phyloP scores from a whole-genome alignment of 2,888 invertebrate genomes.

The Agonopterix arenella region DNA sequence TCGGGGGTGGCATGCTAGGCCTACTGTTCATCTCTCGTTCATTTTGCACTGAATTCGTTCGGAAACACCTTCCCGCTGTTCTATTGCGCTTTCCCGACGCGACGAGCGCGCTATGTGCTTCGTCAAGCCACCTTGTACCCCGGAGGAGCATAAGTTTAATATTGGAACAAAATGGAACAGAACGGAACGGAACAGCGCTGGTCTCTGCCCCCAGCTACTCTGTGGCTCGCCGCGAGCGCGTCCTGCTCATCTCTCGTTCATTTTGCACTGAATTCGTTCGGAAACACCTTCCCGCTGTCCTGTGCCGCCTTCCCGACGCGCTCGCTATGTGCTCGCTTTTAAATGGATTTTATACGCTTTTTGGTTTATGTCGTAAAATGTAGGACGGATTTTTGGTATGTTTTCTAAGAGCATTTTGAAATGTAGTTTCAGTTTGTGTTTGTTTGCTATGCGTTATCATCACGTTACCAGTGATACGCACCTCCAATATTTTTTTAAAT shows the following conservation, averaged over 20 bases:
- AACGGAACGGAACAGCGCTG: no score
- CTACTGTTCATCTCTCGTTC: conserved; percentile 16
- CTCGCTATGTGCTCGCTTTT: neutral
- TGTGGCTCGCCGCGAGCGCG: conserved; percentile 17
- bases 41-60: conserved; percentile 29
- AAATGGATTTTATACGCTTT: neutral
- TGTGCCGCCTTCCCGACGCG: conserved; percentile 6
- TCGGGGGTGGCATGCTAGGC: no score
- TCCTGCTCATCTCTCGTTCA: conserved; percentile 17
- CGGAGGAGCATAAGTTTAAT: no score
- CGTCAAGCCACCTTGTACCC: no score
- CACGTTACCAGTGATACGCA: no score
- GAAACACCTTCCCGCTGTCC: conserved; percentile 18
- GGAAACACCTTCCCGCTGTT: conserved; percentile 18
- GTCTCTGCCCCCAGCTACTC: conserved; percentile 5
- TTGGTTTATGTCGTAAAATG: neutral
- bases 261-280: conserved; percentile 28
- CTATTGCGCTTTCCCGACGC: conserved; percentile 7
- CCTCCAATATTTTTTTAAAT: no score
- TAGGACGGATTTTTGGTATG: no score
- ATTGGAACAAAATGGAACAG: no score
- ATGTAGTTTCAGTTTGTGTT: no score
- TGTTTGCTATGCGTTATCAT: no score
- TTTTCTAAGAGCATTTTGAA: no score
- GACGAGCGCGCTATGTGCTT: no score